Evolutionary conservation across 2,888 invertebrate species (phyloP), one percentile per base, ranked within the genome.

Genomic region (Corythucha ciliata): DNA sequence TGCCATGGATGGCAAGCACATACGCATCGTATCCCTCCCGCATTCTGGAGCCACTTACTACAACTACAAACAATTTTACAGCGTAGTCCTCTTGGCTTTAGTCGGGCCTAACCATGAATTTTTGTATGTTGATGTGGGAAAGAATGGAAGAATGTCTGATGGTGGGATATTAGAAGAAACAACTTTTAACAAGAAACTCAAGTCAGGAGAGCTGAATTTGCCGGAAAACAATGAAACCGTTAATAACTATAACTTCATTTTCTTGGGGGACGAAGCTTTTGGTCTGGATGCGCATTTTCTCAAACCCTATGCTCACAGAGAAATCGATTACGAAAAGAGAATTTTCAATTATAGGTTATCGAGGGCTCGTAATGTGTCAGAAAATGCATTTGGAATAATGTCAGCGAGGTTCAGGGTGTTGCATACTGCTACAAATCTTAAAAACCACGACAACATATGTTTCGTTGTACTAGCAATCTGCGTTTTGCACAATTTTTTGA

Each of bases 51-150:
- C 54, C 34, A n/a, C 22, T 2, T 59, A 44, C 29, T 53, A 52
- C 47, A 58, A 59, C 48, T 59, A 58, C 32, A 58, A 59, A 39
- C 44, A 50, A 12, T 51, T 34, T 39, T 57, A 48, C 33, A 55
- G 57, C 32, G 52, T 59, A 22, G 50, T 56, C 8, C 36, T 59
- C 21, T 44, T 57, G 52, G 59, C 58, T 8, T n/a, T 44, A 21
- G 50, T 42, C 21, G 44, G 50, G 24, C 27, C 27, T 14, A 42
- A 53, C 44, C 42, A 49, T 14, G 49, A 50, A 26, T 53, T 53
- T 24, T 37, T 49, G 16, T 53, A 22, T 29, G 40, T 50, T 12
- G 37, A 49, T 42, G 53, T 50, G 14, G 53, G 53, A 2, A 49
- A 53, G 45, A 50, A 42, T 37, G 53, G 53, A 4, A 52, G 48